A percentile compares a stretch with the other conserved stretches of the same genome.
These are phyloP conservation scores for Spisula solida DNA, from an alignment of 2,888 invertebrate species.

Conservation along the genomic window DNA sequence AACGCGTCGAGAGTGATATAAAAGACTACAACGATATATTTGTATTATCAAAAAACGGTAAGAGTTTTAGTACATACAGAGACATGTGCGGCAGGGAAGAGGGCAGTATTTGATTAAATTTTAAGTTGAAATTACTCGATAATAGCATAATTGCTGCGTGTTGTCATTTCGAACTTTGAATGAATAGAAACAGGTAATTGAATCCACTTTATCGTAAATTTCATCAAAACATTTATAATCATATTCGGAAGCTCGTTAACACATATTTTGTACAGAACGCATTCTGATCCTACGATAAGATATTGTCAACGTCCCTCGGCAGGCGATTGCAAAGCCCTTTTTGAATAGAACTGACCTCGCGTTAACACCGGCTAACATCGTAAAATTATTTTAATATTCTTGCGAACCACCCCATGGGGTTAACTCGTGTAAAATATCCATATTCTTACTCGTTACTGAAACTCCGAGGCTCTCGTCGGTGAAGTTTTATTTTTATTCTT, in stretches of 20 bases:
- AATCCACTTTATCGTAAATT: conserved; percentile 55
- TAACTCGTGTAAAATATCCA: conserved; percentile 32
- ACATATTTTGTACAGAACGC: conserved; percentile 44
- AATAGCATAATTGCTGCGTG: conserved; percentile 49
- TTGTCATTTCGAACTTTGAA: conserved; percentile 40
- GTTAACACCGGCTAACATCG: conserved; percentile 50
- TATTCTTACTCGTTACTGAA: conserved; percentile 14
- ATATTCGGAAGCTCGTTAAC: conserved; percentile 57
- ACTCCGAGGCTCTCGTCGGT: background rate
- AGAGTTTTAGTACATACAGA: background rate
- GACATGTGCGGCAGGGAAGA: background rate
- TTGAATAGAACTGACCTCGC: conserved; percentile 53
- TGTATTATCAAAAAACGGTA: conserved; percentile 3
- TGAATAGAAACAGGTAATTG: conserved; percentile 58
- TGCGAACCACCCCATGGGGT: conserved; percentile 31
- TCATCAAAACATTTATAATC: conserved; percentile 56
- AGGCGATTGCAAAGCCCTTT: conserved; percentile 28
- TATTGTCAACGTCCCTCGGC: conserved; percentile 33
- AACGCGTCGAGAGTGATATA: background rate
- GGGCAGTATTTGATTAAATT: conserved; percentile 22
- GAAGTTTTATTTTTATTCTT: background rate
- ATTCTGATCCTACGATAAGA: conserved; percentile 56
- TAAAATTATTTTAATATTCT: conserved; percentile 65
- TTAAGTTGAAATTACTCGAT: conserved; percentile 37
- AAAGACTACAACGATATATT: background rate